Percentiles rank a stretch among this genome's conserved stretches.
These are phyloP conservation scores for Adelognathus sp. DNA, from an alignment of 2,888 invertebrate genomes.

Conservation along the genomic window DNA sequence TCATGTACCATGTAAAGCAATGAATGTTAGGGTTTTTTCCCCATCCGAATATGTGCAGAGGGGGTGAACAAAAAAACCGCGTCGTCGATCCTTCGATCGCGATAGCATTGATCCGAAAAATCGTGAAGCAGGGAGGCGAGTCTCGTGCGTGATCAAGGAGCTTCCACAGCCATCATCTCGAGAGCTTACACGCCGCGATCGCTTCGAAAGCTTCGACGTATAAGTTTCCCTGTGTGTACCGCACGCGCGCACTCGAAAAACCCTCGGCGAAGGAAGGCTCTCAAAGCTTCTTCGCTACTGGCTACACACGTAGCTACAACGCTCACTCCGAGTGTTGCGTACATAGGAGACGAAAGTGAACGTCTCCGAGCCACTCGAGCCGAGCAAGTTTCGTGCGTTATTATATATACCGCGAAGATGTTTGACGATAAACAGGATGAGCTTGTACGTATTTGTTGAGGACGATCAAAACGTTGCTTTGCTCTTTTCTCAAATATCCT, in stretches of 20 bases:
- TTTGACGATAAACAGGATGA: conserved; percentile 2
- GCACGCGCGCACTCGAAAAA: conserved; percentile 55
- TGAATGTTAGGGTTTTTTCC: too few relatives aligned
- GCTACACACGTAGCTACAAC: conserved; percentile 26
- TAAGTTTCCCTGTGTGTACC: conserved; percentile 31
- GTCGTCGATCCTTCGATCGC: conserved; percentile 43
- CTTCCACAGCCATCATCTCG: conserved; percentile 48
- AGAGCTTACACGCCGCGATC: conserved; percentile 43
- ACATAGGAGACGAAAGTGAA: conserved; percentile 8
- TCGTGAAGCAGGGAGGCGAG: conserved; percentile 41
- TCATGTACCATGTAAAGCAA: too few relatives aligned
- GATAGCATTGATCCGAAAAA: conserved; percentile 62
- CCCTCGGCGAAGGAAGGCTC: conserved; percentile 3
- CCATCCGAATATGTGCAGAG: too few relatives aligned
- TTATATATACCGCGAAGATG: background rate
- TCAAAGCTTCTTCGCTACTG: conserved; percentile 27
- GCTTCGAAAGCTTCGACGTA: conserved; percentile 31
- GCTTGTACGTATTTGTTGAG: background rate
- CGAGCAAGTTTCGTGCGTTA: background rate
- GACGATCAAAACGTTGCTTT: background rate
- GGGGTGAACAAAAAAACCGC: conserved; percentile 49
- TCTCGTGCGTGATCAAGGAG: conserved; percentile 69
- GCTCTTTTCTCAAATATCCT: background rate
- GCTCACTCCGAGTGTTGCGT: conserved; percentile 36
- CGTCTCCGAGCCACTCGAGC: background rate